A percentile compares a stretch with the other conserved stretches of the same genome.
These are phyloP conservation scores for Jaculus jaculus DNA, from an alignment of 2,113 vertebrate species.

Conservation along the genomic window DNA sequence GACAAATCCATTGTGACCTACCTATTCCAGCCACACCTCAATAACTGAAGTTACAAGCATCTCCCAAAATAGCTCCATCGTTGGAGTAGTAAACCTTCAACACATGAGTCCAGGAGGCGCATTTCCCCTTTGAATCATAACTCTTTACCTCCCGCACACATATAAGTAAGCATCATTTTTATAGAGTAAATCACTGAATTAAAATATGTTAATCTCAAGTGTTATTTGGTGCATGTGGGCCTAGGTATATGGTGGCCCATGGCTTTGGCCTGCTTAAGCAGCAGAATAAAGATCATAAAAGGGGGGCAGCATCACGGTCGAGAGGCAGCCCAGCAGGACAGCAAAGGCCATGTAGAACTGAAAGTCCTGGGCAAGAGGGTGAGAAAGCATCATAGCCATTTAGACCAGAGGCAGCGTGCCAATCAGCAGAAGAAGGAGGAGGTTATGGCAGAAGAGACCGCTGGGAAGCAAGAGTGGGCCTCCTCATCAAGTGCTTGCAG, in stretches of 20 bases:
- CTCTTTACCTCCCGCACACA: background rate
- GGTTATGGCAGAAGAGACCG: constrained; percentile 93
- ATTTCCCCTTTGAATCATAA: background rate
- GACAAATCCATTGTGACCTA: background rate
- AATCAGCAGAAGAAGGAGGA: constrained; percentile 94
- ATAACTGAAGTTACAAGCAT: background rate
- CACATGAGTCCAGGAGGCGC: background rate
- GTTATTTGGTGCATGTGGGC: background rate
- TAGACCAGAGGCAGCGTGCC: constrained; percentile 93
- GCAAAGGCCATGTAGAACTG: constrained; percentile 90
- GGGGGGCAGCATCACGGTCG: constrained; percentile 92
- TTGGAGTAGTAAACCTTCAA: background rate
- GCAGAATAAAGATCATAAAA: constrained; percentile 97
- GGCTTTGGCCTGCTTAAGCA: constrained; percentile 92
- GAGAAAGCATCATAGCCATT: constrained; percentile 88
- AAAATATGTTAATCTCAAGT: background rate
- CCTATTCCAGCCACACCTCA: too few relatives aligned
- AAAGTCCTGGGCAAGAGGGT: constrained; percentile 90
- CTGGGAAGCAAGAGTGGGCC: constrained; percentile 93
- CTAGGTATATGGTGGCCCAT: constrained; percentile 83
- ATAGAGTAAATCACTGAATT: background rate
- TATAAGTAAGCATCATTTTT: background rate
- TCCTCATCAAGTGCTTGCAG: constrained; percentile 92
- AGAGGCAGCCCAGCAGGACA: constrained; percentile 88
- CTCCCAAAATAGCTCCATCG: background rate